Base-by-base conservation (phyloP, 1,140 invertebrate species). In the Littorina saxatilis region DNA sequence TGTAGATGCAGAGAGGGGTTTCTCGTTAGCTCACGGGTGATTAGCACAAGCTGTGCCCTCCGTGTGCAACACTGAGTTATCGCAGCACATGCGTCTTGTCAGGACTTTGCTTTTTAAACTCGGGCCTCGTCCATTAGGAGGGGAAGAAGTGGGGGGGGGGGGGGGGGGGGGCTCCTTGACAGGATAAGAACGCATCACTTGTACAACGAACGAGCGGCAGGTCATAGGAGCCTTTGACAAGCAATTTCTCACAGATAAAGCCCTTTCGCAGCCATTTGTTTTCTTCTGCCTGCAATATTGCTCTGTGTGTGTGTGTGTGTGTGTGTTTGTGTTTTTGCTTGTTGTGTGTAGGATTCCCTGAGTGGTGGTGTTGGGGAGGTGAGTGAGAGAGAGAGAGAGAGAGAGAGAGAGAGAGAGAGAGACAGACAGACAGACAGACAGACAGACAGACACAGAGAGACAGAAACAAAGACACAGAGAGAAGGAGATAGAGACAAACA, bases 211-310 rank as follows among this genome's bases (percentile, higher is more conserved):
- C 76, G 76, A 63, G 55, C 76, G 2, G 3, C 23, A 20, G 76
- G 76, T 78, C 76, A 78, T 32, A 29, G 55, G 58, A 78, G 55
- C n/a, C 55, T 78, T 78, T 78, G 76, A 78, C 76, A 78, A 78
- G 55, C 76, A 78, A 78, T 78, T 78, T 78, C 76, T 78, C 76
- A 78, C 76, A 39, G 76, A 78, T 78, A 78, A 78, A 78, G 39
- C 32, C 76, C 20, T 39, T 20, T 23, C 35, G 7, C 37, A 2
- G 15, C 15, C 70, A 15, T 78, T n/a, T n/a, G 76, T 63, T 78
- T 66, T 78, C 55, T 78, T 78, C 76, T 43, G 7, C n/a, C 32
- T 37, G 76, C n/a, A 35, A 63, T 63, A 63, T 73, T 73, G 39
- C 43, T 29, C n/a, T n/a, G n/a, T n/a, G n/a, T n/a, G n/a, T n/a